phyloP scores from a whole-genome alignment of 2,888 invertebrate genomes.

The Prostheceraeus crozeri region DNA sequence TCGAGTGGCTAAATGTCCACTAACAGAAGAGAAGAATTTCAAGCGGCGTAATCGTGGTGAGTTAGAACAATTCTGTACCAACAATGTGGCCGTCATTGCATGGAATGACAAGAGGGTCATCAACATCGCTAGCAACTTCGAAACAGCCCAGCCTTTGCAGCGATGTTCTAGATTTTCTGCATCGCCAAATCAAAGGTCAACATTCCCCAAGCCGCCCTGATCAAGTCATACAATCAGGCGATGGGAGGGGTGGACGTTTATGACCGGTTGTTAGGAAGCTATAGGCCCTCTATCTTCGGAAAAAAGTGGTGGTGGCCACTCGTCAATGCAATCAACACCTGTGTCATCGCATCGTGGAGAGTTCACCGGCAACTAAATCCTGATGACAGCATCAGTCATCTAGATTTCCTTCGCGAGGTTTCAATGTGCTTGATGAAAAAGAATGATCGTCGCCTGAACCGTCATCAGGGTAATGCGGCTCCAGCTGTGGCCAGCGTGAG shows the following conservation, averaged over 20 bases:
- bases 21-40: constrained; percentile 14
- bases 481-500: too few relatives aligned
- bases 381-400: constrained; percentile 4
- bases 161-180: constrained; percentile 5
- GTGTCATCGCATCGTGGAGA: background rate
- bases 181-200: background rate
- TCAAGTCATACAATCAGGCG: background rate
- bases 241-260: constrained; percentile 4
- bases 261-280: background rate
- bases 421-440: too few relatives aligned
- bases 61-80: constrained; percentile 15
- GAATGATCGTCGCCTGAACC: too few relatives aligned
- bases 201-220: constrained; percentile 9
- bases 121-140: constrained; percentile 15
- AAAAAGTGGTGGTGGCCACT: constrained; percentile 25
- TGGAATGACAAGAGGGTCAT: constrained; percentile 26
- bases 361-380: background rate
- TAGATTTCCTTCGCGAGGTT: constrained; percentile 13
- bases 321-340: background rate
- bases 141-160: constrained; percentile 4
- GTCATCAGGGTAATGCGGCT: too few relatives aligned
- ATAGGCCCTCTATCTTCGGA: background rate
- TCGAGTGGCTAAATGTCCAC: constrained; percentile 4
- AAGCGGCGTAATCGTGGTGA: constrained; percentile 24
- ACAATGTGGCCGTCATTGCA: constrained; percentile 22